A percentile compares a stretch with the other conserved stretches of the same genome.
phyloP scores from a whole-genome alignment of 2,797 vertebrate species.

The Galago senegalensis region DNA sequence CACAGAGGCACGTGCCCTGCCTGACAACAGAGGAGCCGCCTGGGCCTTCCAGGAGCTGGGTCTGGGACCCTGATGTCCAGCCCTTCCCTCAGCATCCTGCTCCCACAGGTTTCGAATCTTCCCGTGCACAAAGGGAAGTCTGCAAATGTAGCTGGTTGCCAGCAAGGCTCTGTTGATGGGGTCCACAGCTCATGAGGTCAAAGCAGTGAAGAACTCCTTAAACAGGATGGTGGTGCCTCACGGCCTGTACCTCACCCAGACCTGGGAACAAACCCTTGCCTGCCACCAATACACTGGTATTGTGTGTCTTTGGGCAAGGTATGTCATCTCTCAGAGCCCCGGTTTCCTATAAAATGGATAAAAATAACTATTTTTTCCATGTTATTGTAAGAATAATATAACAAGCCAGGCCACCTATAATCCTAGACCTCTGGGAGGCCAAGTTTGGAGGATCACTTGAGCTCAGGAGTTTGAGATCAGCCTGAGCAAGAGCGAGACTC shows the following conservation, averaged over 20 bases:
- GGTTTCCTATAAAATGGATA: not conserved
- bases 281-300: not conserved
- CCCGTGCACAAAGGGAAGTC: not conserved
- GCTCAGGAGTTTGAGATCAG: not conserved
- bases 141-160: not conserved
- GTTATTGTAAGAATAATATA: not conserved
- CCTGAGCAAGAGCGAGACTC: not conserved
- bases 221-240: not conserved
- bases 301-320: not conserved
- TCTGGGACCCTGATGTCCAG: accelerated
- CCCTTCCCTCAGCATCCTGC: not conserved
- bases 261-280: not conserved
- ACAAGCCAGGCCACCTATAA: not conserved
- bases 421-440: not conserved
- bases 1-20: accelerated
- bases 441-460: not conserved
- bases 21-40: not conserved
- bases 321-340: not conserved
- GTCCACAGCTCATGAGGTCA: not conserved
- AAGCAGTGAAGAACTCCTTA: not conserved
- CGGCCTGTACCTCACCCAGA: not conserved
- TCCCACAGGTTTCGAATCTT: accelerated
- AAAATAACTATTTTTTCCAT: not conserved
- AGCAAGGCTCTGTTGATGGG: not conserved
- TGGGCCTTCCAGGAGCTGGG: accelerated